phyloP scores from a whole-genome alignment of 2,113 vertebrate genomes.

The Poeciliopsis prolifica region DNA sequence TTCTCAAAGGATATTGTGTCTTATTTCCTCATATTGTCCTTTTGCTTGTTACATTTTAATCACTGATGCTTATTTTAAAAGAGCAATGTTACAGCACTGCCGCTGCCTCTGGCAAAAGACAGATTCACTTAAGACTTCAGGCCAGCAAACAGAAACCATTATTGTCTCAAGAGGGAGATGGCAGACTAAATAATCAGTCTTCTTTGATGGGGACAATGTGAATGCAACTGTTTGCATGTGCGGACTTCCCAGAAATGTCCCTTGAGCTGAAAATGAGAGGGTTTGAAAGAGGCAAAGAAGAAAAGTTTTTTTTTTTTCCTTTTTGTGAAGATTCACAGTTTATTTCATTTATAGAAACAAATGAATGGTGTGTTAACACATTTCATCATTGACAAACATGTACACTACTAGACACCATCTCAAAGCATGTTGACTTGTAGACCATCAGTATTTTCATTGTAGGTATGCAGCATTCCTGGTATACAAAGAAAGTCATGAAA shows the following conservation, averaged over 20 bases:
- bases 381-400: neutral
- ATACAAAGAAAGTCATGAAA: no score
- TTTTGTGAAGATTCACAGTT: neutral
- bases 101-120: slow-evolving; percentile 46
- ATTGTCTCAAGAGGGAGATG: slow-evolving; percentile 56
- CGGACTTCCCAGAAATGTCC: slow-evolving; percentile 52
- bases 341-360: slow-evolving; percentile 10
- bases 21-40: slow-evolving; percentile 9
- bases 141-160: slow-evolving; percentile 41
- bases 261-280: slow-evolving; percentile 35
- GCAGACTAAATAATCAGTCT: slow-evolving; percentile 76
- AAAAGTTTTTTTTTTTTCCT: neutral
- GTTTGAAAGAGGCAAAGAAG: slow-evolving; percentile 20
- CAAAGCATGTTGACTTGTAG: no score
- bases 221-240: slow-evolving; percentile 70
- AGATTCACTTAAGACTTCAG: slow-evolving; percentile 45
- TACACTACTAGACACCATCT: neutral
- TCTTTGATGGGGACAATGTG: slow-evolving; percentile 59
- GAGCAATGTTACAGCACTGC: slow-evolving; percentile 50
- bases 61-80: slow-evolving; percentile 62
- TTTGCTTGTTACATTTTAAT: slow-evolving; percentile 65
- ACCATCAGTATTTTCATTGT: neutral
- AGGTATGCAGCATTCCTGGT: neutral
- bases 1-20: slow-evolving; percentile 31
- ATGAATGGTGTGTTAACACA: neutral